Base-by-base conservation (phyloP, 1,140 invertebrate genomes). In the Macrobrachium rosenbergii region DNA sequence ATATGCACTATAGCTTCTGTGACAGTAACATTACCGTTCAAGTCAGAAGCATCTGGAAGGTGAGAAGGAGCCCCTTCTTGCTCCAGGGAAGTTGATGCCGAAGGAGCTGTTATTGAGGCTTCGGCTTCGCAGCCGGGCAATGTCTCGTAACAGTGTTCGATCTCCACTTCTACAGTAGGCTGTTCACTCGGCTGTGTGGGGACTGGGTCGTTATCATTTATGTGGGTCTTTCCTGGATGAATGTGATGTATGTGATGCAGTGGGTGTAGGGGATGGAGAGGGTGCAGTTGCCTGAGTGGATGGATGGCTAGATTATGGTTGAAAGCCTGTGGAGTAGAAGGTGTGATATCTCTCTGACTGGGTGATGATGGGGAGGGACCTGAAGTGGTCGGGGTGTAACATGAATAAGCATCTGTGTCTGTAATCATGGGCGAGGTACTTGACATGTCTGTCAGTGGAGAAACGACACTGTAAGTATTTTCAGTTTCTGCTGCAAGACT, bases 391-490 rank as follows among this genome's bases (percentile, higher is more conserved):
- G 88, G 78, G n/a, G 82, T 88, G 78, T 88, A 88, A 75, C 82
- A 89, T 17, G 88, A 87, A 28, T 88, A 84, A 11, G 83, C 89
- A 69, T 88, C 89, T 58, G 87, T 87, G 64, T 90, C 89, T n/a
- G 87, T 90, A 19, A 82, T 88, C 83, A 90, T 85, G 5, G 89
- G 87, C 17, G 89, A 90, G 19, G 83, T 87, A 37, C 89, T 90
- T 8, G 87, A 90, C 52, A 83, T 80, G 59, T 90, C 87, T 58
- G 89, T 88, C 2, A 88, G 59, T 16, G 89, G 89, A 59, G 89
- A 90, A 14, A 88, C 85, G 17, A 90, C 83, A 81, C 89, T 90
- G 64, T 90, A 90, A 2, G 87, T 90, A 69, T 90, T 90, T 59
- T 90, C 89, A 17, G 89, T 88, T 37, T 89, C 89, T 60, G 83